Base-by-base conservation (phyloP, 2,888 invertebrate genomes). In the Stenoptilia bipunctidactyla region DNA sequence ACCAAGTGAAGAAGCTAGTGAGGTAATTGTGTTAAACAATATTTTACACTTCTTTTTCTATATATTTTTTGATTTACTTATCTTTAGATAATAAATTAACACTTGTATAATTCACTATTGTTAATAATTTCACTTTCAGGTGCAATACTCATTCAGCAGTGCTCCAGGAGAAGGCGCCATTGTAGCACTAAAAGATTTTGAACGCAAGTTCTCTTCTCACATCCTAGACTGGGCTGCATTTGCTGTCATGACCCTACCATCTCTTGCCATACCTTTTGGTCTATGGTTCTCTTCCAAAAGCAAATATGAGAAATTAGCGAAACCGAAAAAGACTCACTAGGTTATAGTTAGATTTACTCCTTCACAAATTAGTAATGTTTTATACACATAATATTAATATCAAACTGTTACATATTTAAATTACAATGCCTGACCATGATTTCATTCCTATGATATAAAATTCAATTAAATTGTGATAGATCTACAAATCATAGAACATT, bases 191-290 rank as follows among this genome's bases (percentile, higher is more conserved):
- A 92, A 84, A 57, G 97, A 98, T 73, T 98, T 93, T 62, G 96
- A 97, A 77, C 93, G 96, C 75, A 94, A 96, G 64, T 98, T 97
- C 85, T 98, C 98, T 1, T 96, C 97, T 0, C 98, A 98, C 80
- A 92, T 95, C 66, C 92, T 96, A 45, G 98, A 98, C 79, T 99
- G 98, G 99, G 86, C 92, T 40, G 95, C 97, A 15, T 99, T 99
- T 65, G 96, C 96, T 27, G 90, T 98, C 41, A 97, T 99, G 96
- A 94, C 97, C 15, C 85, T 97, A 33, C 97, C 98, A 3, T 96
- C 97, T 1, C 85, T 98, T 36, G 93, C 92, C 34, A 96, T 98
- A 67, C 98, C 98, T 42, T 94, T 96, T 70, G 90, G 92, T 27
- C 86, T 98, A 46, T 98, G 98, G 97, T 96, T 90, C 79, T 91